These are phyloP conservation scores for Cardiocondyla obscurior DNA, from an alignment of 1,140 invertebrate genomes.

Conservation along the genomic window DNA sequence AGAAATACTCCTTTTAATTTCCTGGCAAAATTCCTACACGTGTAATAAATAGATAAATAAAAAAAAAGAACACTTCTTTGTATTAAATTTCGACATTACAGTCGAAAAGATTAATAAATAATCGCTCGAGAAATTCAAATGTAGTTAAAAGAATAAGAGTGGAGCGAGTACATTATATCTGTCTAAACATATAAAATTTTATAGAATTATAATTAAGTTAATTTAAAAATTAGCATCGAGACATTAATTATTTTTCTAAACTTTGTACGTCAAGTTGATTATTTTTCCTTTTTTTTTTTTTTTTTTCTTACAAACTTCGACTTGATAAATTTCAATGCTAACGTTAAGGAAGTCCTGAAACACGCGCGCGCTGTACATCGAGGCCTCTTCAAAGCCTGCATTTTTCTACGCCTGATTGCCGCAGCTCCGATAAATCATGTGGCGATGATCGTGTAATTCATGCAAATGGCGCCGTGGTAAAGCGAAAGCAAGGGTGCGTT, in stretches of 20 bases:
- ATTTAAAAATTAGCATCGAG: background rate
- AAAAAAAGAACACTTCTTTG: no score
- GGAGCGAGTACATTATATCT: background rate
- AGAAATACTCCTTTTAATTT: background rate
- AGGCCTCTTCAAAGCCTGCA: background rate
- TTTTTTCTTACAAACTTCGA: background rate
- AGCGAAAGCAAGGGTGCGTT: constrained; percentile 54
- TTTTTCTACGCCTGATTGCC: constrained; percentile 27
- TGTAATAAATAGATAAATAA: no score
- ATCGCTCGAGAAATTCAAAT: background rate
- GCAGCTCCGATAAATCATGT: constrained; percentile 61
- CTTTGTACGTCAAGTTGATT: background rate
- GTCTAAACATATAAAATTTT: background rate
- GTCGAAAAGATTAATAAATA: background rate
- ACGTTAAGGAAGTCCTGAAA: background rate
- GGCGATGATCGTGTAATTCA: constrained; percentile 57
- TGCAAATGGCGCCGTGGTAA: constrained; percentile 40
- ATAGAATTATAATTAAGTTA: background rate
- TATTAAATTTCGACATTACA: background rate
- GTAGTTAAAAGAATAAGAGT: background rate
- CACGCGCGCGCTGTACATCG: background rate
- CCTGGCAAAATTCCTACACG: background rate
- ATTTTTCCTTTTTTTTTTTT: no score
- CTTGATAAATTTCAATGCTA: background rate
- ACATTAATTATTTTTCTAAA: background rate